Percentiles rank a stretch among this genome's conserved stretches.
These are phyloP conservation scores for Ptychadena robeensis DNA, from an alignment of 2,797 vertebrate species.

Conservation along the genomic window DNA sequence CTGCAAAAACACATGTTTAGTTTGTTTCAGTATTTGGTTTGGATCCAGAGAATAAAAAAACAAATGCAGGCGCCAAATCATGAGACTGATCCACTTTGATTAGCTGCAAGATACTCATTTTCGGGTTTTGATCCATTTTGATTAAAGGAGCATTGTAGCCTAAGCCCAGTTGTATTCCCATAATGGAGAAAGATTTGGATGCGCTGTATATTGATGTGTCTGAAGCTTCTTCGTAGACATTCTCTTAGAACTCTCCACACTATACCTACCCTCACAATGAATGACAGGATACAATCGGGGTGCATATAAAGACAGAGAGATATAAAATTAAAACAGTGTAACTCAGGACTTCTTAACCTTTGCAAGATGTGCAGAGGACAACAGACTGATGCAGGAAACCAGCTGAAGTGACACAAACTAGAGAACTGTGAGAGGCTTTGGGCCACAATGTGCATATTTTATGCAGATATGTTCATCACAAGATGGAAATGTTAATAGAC, in stretches of 20 bases:
- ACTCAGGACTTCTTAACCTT: background rate
- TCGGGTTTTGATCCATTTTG: background rate
- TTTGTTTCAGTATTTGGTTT: too few species aligned
- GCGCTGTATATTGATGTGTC: background rate
- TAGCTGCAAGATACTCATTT: background rate
- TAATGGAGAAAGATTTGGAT: background rate
- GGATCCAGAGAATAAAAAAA: too few species aligned
- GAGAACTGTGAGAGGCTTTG: too few species aligned
- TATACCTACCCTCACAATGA: background rate
- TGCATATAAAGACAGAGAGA: background rate
- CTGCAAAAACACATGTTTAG: too few species aligned
- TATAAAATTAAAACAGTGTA: background rate
- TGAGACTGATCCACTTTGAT: too few species aligned
- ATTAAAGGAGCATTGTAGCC: background rate
- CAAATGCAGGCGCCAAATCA: too few species aligned
- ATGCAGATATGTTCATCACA: background rate
- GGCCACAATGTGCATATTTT: background rate
- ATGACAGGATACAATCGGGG: background rate
- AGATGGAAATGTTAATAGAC: background rate
- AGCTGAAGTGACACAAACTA: background rate
- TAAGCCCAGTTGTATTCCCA: background rate
- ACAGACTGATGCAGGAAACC: too few species aligned
- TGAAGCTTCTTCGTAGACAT: background rate
- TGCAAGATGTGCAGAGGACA: too few species aligned
- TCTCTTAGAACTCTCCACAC: background rate